Evolutionary conservation across 64 coral and sea anemone genomes (phyloP).

Genomic region (Pocillopora verrucosa): DNA sequence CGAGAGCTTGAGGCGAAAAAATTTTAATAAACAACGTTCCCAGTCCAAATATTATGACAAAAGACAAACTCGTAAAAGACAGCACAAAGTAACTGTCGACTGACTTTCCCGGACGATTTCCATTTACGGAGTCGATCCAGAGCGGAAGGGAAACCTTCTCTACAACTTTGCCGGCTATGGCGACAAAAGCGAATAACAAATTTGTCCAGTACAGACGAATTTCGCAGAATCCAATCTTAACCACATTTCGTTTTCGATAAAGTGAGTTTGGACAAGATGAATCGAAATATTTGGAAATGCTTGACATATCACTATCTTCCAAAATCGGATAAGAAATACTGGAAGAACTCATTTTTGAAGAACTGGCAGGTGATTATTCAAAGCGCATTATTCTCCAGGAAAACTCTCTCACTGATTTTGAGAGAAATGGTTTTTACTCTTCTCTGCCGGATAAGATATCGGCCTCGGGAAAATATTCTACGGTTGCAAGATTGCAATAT

Average conservation of each 20-base stretch:
- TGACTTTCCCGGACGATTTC: neutral
- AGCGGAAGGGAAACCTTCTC: constrained; percentile 76
- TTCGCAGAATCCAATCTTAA: constrained; percentile 28
- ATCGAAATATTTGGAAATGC: too few species aligned
- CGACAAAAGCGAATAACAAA: constrained; percentile 68
- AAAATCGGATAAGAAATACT: too few species aligned
- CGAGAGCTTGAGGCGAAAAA: constrained; percentile 52
- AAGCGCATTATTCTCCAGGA: too few species aligned
- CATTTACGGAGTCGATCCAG: constrained; percentile 72
- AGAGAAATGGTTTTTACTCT: too few species aligned
- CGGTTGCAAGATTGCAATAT: too few species aligned
- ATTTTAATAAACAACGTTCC: constrained; percentile 33
- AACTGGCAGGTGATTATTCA: too few species aligned
- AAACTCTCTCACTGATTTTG: too few species aligned
- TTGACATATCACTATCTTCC: too few species aligned
- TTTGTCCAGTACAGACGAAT: constrained; percentile 54
- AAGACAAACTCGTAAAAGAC: constrained; percentile 80
- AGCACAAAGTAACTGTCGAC: constrained; percentile 85
- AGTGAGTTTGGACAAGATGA: neutral
- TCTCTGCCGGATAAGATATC: too few species aligned
- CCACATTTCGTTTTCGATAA: neutral
- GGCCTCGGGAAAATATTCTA: too few species aligned
- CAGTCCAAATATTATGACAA: constrained; percentile 87
- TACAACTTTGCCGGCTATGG: constrained; percentile 64
- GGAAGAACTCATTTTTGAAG: too few species aligned